Evolutionary conservation across 2,797 vertebrate genomes (phyloP).

Genomic region (Acanthurus lineatus): DNA sequence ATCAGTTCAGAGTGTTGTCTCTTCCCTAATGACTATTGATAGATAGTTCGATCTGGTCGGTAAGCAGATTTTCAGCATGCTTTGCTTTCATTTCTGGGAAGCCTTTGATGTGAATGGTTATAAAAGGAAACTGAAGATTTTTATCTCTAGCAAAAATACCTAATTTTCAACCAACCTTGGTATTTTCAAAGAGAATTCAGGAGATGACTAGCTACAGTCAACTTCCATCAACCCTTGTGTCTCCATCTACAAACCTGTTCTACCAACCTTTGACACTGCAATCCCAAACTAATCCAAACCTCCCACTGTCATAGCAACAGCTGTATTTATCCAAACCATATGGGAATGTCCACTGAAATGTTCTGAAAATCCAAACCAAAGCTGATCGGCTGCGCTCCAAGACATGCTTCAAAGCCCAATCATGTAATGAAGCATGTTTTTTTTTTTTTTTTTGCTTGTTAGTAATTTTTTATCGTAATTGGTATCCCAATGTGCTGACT

Average conservation of each 20-base stretch:
- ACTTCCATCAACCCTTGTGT: slow-evolving; percentile 24
- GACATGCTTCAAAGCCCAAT: slow-evolving; percentile 60
- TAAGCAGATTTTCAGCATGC: slow-evolving; percentile 28
- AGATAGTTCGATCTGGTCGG: slow-evolving; percentile 11
- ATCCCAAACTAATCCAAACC: slow-evolving; percentile 67
- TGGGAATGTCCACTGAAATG: slow-evolving; percentile 67
- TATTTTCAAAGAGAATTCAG: slow-evolving; percentile 16
- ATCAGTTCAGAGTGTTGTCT: slow-evolving; percentile 47
- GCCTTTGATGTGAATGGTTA: slow-evolving; percentile 1
- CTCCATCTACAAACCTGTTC: slow-evolving; percentile 47
- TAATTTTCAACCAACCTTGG: neutral
- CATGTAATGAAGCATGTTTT: slow-evolving; percentile 46
- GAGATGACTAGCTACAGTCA: slow-evolving; percentile 23
- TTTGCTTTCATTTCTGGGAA: slow-evolving; percentile 17
- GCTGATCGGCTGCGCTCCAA: slow-evolving; percentile 59
- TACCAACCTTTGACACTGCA: slow-evolving; percentile 65
- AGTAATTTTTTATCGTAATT: slow-evolving; percentile 59
- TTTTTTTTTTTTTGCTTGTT: slow-evolving; percentile 48
- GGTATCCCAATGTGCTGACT: slow-evolving; percentile 55
- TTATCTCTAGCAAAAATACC: slow-evolving; percentile 4
- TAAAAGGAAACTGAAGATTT: slow-evolving; percentile 25
- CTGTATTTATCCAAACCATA: slow-evolving; percentile 71
- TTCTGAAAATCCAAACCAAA: slow-evolving; percentile 67
- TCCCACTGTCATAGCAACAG: slow-evolving; percentile 65
- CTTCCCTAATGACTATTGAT: slow-evolving; percentile 60